These are phyloP conservation scores for Poeciliopsis paucimaculata DNA, from an alignment of 2,797 vertebrate genomes.

Conservation along the genomic window DNA sequence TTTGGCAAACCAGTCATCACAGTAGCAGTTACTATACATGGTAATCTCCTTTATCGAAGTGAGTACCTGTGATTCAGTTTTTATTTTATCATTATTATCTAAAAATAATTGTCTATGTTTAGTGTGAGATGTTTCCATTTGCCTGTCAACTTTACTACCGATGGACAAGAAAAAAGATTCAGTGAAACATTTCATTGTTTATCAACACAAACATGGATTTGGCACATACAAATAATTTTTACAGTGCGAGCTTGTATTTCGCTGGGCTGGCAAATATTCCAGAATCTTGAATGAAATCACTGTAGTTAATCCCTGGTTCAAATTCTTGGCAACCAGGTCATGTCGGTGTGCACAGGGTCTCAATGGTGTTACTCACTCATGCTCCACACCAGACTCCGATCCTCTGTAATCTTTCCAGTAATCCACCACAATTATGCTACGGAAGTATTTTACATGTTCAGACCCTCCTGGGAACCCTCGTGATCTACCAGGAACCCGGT, in stretches of 20 bases:
- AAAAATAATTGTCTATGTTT: not conserved
- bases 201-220: not conserved
- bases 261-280: not conserved
- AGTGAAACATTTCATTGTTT: not conserved
- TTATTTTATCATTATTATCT: not conserved
- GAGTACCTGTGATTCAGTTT: not conserved
- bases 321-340: not conserved
- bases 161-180: not conserved
- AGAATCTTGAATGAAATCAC: not conserved
- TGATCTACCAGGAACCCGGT: not conserved
- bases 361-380: not conserved
- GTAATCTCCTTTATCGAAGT: not conserved
- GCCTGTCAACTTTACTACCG: not conserved
- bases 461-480: not conserved
- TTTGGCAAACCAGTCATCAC: not conserved
- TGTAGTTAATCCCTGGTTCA: not conserved
- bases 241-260: not conserved
- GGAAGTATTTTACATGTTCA: not conserved
- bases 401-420: not conserved
- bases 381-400: not conserved
- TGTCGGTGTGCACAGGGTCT: not conserved
- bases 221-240: not conserved
- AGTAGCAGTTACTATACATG: not conserved
- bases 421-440: not conserved
- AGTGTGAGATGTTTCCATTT: not conserved